A percentile compares a stretch with the other conserved stretches of the same genome.
These are phyloP conservation scores for Oscheius sp. DNA, from an alignment of 2,888 invertebrate species.

Conservation along the genomic window DNA sequence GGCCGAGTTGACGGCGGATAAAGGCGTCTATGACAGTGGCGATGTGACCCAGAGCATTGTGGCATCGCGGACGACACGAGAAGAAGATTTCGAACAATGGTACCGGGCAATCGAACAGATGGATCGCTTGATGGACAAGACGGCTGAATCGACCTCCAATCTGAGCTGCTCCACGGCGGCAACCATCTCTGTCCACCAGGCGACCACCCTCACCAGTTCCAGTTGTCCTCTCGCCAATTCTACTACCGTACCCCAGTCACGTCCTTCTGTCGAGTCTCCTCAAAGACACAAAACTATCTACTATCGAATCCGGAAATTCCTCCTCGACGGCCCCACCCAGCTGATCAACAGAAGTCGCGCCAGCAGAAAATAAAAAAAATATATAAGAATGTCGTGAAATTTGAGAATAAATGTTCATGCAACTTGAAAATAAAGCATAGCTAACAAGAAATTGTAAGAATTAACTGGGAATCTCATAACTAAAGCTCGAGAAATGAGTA, in stretches of 20 bases:
- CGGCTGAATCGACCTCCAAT: background rate
- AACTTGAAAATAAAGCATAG: background rate
- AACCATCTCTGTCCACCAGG: background rate
- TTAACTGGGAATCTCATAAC: slow-evolving; percentile 4
- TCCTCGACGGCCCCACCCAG: background rate
- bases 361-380: background rate
- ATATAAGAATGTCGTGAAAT: background rate
- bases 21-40: background rate
- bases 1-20: background rate
- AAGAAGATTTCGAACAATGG: background rate
- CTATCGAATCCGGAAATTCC: background rate
- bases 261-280: too few species aligned
- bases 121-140: background rate
- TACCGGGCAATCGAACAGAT: background rate
- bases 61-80: too few species aligned
- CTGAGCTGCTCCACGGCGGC: slow-evolving; percentile 15
- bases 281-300: background rate
- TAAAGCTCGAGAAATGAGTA: too few species aligned
- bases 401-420: slow-evolving; percentile 16
- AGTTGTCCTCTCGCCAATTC: background rate
- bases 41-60: background rate
- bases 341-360: too few species aligned
- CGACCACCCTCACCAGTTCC: background rate
- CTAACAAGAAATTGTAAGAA: background rate
- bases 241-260: background rate